phyloP scores from a whole-genome alignment of 92 coral and sea anemone genomes.

The Parazoanthus atlanticus region DNA sequence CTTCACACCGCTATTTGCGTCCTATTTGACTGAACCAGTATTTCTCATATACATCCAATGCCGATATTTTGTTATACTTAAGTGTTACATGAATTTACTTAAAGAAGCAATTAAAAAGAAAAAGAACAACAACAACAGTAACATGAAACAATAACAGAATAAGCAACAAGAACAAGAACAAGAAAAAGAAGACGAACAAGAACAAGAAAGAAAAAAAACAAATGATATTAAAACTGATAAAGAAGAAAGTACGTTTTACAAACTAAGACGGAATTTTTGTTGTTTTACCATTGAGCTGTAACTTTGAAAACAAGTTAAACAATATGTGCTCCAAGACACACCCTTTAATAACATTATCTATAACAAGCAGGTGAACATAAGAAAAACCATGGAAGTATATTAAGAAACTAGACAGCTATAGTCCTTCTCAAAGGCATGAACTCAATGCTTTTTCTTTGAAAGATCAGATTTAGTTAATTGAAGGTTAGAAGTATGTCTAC shows the following conservation, averaged over 20 bases:
- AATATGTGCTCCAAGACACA: neutral
- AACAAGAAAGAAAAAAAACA: neutral
- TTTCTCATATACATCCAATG: no score
- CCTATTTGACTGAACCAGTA: no score
- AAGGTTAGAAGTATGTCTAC: no score
- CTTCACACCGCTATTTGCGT: neutral
- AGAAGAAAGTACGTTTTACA: neutral
- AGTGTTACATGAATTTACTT: neutral
- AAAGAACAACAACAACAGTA: neutral
- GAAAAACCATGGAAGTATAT: no score
- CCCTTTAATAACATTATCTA: neutral
- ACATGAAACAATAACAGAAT: neutral
- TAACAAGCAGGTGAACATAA: neutral
- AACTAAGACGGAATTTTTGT: no score
- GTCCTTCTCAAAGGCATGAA: neutral
- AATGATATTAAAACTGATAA: neutral
- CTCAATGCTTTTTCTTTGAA: neutral
- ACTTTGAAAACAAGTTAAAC: neutral
- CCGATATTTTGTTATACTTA: neutral
- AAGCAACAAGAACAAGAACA: neutral
- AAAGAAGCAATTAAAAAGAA: neutral
- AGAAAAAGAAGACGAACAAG: neutral
- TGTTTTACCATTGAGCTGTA: no score
- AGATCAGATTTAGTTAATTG: no score
- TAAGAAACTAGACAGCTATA: neutral